Conservation (phyloP, 2,797 vertebrate species). For the Typhlichthys eigenmanni region DNA sequence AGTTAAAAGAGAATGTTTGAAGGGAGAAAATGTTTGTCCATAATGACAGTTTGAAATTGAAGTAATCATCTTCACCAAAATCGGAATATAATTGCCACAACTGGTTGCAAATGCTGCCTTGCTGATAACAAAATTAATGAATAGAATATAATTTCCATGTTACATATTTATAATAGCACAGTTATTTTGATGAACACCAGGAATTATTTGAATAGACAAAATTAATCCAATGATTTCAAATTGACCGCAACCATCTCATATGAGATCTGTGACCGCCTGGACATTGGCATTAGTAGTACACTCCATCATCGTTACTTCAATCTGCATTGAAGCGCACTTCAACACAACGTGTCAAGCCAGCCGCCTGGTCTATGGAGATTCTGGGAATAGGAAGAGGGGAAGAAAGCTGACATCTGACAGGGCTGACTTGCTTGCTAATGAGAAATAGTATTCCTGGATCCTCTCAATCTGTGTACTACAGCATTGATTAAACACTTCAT, state of each 20-base stretch:
- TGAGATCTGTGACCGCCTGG: background rate
- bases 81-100: no score
- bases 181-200: background rate
- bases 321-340: background rate
- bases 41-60: no score
- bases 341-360: slow-evolving; percentile 10
- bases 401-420: slow-evolving; percentile 2
- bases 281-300: background rate
- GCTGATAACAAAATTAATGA: no score
- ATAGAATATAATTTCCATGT: background rate
- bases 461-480: no score
- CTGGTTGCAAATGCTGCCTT: no score
- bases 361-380: slow-evolving; percentile 4
- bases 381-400: slow-evolving; percentile 11
- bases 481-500: no score
- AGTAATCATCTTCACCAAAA: no score
- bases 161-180: background rate
- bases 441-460: background rate
- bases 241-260: background rate
- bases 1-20: no score
- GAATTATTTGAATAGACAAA: background rate
- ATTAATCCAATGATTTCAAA: slow-evolving; percentile 6
- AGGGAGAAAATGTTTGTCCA: no score
- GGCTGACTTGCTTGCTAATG: background rate
- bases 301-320: background rate